These are phyloP conservation scores for Limnephilus rhombicus DNA, from an alignment of 2,888 invertebrate species.

Conservation along the genomic window DNA sequence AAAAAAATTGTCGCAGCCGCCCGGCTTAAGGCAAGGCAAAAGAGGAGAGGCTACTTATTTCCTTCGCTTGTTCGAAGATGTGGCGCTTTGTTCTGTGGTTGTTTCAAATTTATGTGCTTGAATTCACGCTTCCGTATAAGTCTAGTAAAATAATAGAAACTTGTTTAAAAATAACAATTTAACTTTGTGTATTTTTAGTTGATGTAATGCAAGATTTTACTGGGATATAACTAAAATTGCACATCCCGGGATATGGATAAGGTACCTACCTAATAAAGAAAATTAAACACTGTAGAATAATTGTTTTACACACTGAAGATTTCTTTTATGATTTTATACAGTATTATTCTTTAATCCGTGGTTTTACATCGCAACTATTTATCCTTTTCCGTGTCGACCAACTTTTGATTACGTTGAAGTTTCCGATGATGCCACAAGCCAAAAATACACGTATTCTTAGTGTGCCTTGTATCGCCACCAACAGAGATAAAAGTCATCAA, in stretches of 20 bases:
- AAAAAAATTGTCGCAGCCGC: conserved; percentile 30
- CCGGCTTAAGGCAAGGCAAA: conserved; percentile 25
- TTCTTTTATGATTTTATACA: no score
- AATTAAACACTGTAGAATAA: no score
- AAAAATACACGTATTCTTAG: no score
- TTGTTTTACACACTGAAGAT: no score
- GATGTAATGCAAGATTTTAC: background rate
- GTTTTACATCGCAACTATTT: no score
- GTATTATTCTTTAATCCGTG: no score
- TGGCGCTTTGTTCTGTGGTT: background rate
- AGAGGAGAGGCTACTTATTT: conserved; percentile 4
- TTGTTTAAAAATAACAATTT: no score
- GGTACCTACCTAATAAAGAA: background rate
- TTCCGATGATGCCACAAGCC: no score
- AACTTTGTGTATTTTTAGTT: background rate
- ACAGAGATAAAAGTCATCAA: no score
- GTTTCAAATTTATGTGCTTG: background rate
- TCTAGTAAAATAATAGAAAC: background rate
- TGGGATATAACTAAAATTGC: background rate
- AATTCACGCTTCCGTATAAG: background rate
- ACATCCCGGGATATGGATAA: background rate
- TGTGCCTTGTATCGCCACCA: no score
- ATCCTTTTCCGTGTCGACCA: no score
- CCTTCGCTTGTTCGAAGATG: conserved; percentile 1
- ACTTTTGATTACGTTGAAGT: no score